phyloP scores from a whole-genome alignment of 1,140 invertebrate genomes.

The Hermatobates lingyangjiaoensis region DNA sequence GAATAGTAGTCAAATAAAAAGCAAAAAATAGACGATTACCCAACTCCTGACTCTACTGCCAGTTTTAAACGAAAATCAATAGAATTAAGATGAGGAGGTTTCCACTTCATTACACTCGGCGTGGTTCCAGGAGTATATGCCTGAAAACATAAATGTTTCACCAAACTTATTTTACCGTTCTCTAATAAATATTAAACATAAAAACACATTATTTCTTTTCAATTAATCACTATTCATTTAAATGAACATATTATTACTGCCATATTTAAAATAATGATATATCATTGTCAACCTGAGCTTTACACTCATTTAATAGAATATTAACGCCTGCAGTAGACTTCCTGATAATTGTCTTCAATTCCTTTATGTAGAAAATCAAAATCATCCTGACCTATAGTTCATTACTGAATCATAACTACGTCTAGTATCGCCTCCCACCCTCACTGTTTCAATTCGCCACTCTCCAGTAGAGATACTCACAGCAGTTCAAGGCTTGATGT shows the following conservation, averaged over 20 bases:
- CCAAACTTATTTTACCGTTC: background rate
- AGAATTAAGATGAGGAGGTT: conserved; percentile 80
- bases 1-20: no score
- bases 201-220: background rate
- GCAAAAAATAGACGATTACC: conserved; percentile 34
- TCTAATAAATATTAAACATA: background rate
- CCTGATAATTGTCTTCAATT: no score
- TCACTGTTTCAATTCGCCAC: no score
- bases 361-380: no score
- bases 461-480: no score
- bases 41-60: conserved; percentile 42
- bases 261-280: background rate
- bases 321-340: background rate
- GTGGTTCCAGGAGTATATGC: conserved; percentile 69
- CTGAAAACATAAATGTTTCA: conserved; percentile 31
- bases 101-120: conserved; percentile 89
- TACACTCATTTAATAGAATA: background rate
- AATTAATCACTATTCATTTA: background rate
- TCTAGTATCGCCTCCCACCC: no score
- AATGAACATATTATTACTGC: background rate
- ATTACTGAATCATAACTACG: no score
- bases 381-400: no score
- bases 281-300: background rate
- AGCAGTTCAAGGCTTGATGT: no score
- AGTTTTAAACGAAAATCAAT: conserved; percentile 89